phyloP scores from a whole-genome alignment of 1,140 invertebrate genomes.

The Periplaneta americana region DNA sequence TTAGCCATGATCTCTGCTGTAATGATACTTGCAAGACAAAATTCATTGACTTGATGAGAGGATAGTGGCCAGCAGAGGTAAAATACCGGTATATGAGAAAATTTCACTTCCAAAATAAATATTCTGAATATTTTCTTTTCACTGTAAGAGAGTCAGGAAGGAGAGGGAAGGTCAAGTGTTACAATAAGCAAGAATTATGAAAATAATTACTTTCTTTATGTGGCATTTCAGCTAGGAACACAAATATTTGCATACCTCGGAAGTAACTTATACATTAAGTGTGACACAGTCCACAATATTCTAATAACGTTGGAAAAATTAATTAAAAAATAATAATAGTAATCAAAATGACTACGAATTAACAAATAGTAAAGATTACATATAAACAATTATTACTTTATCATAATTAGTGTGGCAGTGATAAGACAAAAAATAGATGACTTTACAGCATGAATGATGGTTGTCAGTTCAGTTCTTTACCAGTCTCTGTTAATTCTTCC shows the following conservation, averaged over 20 bases:
- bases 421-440: not conserved
- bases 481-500: not conserved
- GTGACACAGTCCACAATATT: too few species aligned
- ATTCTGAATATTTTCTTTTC: too few species aligned
- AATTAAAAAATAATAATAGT: too few species aligned
- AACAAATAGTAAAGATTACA: not conserved
- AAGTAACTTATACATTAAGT: not conserved
- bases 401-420: not conserved
- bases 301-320: not conserved
- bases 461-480: not conserved
- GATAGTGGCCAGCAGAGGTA: too few species aligned
- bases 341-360: not conserved
- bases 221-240: not conserved
- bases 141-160: too few species aligned
- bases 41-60: too few species aligned
- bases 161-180: too few species aligned
- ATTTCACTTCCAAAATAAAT: too few species aligned
- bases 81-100: too few species aligned
- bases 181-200: not conserved
- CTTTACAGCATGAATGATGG: not conserved
- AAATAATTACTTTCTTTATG: not conserved
- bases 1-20: too few species aligned
- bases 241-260: not conserved
- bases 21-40: too few species aligned
- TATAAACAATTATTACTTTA: not conserved